phyloP scores from a whole-genome alignment of 2,113 vertebrate genomes.

The Raja brachyura region DNA sequence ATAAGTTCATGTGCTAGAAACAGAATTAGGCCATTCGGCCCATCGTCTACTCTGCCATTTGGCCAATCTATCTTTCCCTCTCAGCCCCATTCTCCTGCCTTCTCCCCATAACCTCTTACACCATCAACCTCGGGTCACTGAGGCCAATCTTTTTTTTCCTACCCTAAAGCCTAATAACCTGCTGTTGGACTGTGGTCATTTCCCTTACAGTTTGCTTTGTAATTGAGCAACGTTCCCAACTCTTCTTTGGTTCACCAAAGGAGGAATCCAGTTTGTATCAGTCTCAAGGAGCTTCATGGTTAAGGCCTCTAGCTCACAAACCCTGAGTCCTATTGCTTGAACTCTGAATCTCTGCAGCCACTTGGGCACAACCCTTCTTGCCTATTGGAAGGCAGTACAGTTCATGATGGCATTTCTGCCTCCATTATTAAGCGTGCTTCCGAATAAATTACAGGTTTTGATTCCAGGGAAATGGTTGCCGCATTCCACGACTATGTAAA shows the following conservation, averaged over 20 bases:
- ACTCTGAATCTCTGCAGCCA: background rate
- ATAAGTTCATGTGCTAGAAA: too few relatives aligned
- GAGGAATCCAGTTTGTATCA: background rate
- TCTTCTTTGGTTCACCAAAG: background rate
- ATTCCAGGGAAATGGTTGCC: background rate
- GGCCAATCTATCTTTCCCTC: too few relatives aligned
- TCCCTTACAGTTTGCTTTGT: background rate
- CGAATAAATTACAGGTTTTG: constrained; percentile 25
- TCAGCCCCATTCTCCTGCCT: too few relatives aligned
- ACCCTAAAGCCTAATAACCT: background rate
- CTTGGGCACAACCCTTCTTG: background rate
- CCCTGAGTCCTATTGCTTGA: background rate
- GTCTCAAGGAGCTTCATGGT: background rate
- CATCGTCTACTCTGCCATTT: too few relatives aligned
- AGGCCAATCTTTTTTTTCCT: background rate
- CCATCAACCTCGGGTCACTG: background rate
- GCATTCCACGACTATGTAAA: constrained; percentile 5
- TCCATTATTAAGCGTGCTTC: background rate
- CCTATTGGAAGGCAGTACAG: background rate
- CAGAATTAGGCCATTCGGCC: too few relatives aligned
- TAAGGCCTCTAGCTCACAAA: background rate
- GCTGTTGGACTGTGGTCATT: background rate
- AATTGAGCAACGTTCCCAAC: too few relatives aligned
- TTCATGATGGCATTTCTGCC: background rate
- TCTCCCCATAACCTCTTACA: too few relatives aligned